Evolutionary conservation across 2,888 invertebrate genomes (phyloP), one percentile per base, ranked within the genome.

Genomic region (Xylota segnis): DNA sequence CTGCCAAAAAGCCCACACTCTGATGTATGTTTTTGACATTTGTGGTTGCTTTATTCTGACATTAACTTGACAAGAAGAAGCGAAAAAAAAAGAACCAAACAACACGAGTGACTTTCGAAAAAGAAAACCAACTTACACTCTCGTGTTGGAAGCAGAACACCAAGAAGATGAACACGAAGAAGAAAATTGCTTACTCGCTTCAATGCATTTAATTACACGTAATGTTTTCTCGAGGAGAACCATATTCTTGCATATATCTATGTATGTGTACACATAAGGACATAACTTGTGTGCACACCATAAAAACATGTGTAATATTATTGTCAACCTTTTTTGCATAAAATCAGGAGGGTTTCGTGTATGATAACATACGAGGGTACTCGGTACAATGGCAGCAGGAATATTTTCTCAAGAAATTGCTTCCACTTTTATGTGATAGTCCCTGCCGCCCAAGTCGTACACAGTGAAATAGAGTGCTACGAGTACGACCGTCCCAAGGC

Each of bases 141-240:
- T 45, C 43, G 37, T 58, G 34, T 58, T 29, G 45, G 4, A 29
- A 45, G 7, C 23, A 32, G 29, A 29, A 14, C 65, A 54, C 52
- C n/a, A 56, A 52, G 18, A 23, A 4, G 32, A 37, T n/a, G 9
- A 52, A 14, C 7, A 56, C 16, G 14, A 63, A 40, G 32, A 71
- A 40, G 58, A 70, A 81, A 81, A 84, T 84, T 84, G 84, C 81
- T 76, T 81, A 84, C 75, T 43, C 71, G 65, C 75, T 79, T 66
- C 75, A 84, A 84, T 81, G 84, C 79, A 84, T 81, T 76, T 84
- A 84, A 84, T 84, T 84, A 75, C 70, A 75, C 65, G 58, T 84
- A 58, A 63, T 68, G 52, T 37, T 54, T 58, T 54, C 47, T 47
- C 56, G 16, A 47, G 50, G 10, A 71, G 58, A n/a, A 14, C 58